Base-by-base conservation (phyloP, 2,797 vertebrate species). In the Bovichtus diacanthus region DNA sequence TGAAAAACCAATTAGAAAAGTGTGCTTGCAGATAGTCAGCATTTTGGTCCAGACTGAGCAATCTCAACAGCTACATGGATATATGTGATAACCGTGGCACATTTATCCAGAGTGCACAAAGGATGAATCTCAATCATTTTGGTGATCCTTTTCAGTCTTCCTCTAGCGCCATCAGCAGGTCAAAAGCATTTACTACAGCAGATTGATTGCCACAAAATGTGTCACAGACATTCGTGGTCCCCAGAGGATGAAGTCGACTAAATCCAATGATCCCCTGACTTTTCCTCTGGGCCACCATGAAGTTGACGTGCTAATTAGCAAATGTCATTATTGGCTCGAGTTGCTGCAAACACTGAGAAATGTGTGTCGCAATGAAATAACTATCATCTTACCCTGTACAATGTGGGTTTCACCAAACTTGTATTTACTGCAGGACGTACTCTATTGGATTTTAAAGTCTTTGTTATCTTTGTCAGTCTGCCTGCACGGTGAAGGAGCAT, bases 1-100 rank as follows among this genome's bases (percentile, higher is more conserved):
- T 58, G 31, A 69, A 59, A 58, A n/a, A 19, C 31, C 18, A 69
- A 75, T 69, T 64, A 68, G 51, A 23, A 61, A 58, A 66, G 56
- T 58, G 51, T 50, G 31, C 50, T 38, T 54, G 39, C 63, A 39
- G 25, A 53, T 5, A 49, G 46, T 76, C 62, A 54, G 67, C 56
- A 62, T 9, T 63, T 13, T 39, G 29, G 46, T 36, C 38, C 41
- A n/a, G 36, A 36, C 12, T 59, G n/a, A n/a, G n/a, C n/a, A 67
- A 39, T 25, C 31, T 41, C 2, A 67, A 43, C 9, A 36, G 47
- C 27, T 43, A 18, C n/a, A 19, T 9, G 34, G 34, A 29, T 27
- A 64, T 2, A 36, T 49, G 19, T 66, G 9, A 18, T 54, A 41
- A 38, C 36, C 34, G 29, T 47, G 62, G 5, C 43, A 47, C 19